Evolutionary conservation across 2,113 vertebrate species (phyloP).

Genomic region (Engraulis encrasicolus): DNA sequence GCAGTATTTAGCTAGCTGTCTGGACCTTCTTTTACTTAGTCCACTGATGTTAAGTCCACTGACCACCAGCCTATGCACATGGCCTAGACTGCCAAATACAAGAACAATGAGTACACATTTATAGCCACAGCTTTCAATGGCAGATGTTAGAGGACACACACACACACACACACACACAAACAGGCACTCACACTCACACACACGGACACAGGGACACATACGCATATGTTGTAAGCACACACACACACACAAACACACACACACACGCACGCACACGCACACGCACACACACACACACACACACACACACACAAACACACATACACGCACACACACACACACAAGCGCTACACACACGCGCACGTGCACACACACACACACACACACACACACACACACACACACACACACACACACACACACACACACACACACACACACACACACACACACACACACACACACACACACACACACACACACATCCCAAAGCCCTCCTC

Average conservation of each 20-base stretch:
- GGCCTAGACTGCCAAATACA: too few relatives aligned
- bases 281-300: not conserved
- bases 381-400: not conserved
- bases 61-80: too few relatives aligned
- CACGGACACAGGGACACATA: not conserved
- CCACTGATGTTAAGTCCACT: too few relatives aligned
- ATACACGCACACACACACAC: not conserved
- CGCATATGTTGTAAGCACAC: too few relatives aligned
- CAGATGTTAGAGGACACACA: too few relatives aligned
- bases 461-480: not conserved
- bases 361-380: conserved; percentile 7
- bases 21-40: too few relatives aligned
- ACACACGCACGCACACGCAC: not conserved
- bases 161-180: not conserved
- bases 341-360: not conserved
- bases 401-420: not conserved
- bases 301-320: not conserved
- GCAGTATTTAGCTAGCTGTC: too few relatives aligned
- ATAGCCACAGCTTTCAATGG: too few relatives aligned
- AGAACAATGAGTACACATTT: too few relatives aligned
- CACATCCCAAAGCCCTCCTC: not conserved
- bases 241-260: not conserved
- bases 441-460: too few relatives aligned
- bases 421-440: not conserved
- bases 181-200: not conserved